Base-by-base conservation (phyloP, 1,140 invertebrate genomes). In the Aphelenchoides besseyi region DNA sequence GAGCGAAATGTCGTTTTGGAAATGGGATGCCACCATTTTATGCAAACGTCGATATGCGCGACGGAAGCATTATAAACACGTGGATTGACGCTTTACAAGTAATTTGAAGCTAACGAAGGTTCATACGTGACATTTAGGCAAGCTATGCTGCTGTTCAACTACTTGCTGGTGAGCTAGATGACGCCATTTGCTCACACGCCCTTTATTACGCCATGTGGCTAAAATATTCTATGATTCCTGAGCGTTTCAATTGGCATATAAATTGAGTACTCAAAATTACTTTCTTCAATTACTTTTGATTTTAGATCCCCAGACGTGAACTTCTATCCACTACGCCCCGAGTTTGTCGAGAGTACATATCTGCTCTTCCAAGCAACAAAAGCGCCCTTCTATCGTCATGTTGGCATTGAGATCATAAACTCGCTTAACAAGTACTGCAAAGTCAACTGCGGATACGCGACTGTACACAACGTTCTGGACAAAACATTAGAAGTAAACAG, bases 401-500 rank as follows among this genome's bases (percentile, higher is more conserved):
- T 91, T 64, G 90, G 90, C 1, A 80, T 85, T 54, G 88, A 90
- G 71, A 89, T 90, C 41, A 81, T 90, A 33, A 84, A 88, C 41
- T 89, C 87, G 78, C 79, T 90, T n/a, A 88, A 90, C 73, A 85
- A 87, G 36, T 84, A 89, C 76, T 86, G 88, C 2, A 88, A 87
- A 85, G 87, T 87, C 32, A 87, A 86, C 74, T 90, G 90, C 85
- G 90, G 90, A 1, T 90, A 89, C 85, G 89, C 89, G 36, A 90
- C 90, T 9, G 86, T 90, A 18, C 90, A 91, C 85, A 88, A 89
- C 86, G 94, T 97, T 0, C 88, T 91, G 29, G 93, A 95, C 79
- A 94, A 96, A 85, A 89, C 91, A 3, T 90, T 95, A 84, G 95
- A 97, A 85, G n/a, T n/a, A n/a, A n/a, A n/a, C n/a, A n/a, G n/a